phyloP scores from a whole-genome alignment of 2,797 vertebrate species.

The Epinephelus awoara region DNA sequence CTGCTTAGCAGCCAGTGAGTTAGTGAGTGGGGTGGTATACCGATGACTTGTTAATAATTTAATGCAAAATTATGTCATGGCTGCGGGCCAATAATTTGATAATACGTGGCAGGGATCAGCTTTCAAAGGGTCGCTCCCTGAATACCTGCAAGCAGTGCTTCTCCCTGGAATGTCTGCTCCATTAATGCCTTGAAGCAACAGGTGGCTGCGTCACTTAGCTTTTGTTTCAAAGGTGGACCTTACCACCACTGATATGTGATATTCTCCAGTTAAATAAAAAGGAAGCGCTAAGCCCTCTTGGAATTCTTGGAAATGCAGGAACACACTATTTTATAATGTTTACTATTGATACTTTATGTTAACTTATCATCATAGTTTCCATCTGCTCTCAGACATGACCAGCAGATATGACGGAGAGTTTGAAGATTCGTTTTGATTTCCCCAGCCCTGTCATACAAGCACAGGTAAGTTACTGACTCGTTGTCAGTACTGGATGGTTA shows the following conservation, averaged over 20 bases:
- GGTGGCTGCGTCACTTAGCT: constrained; percentile 50
- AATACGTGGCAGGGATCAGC: constrained; percentile 32
- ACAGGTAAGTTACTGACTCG: constrained; percentile 86
- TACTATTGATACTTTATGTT: no score
- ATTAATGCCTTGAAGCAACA: constrained; percentile 28
- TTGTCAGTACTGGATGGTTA: not conserved
- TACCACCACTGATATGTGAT: constrained; percentile 36
- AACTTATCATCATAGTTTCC: not conserved
- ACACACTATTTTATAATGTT: no score
- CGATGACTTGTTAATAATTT: constrained; percentile 69
- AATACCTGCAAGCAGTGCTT: constrained; percentile 47
- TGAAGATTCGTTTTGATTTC: constrained; percentile 93
- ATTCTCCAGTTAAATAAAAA: constrained; percentile 6
- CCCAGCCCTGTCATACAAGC: constrained; percentile 91
- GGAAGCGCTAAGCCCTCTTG: not conserved
- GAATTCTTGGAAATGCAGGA: no score
- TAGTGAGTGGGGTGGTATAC: constrained; percentile 12
- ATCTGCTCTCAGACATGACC: constrained; percentile 52
- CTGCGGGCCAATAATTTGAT: constrained; percentile 50
- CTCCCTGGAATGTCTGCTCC: constrained; percentile 1
- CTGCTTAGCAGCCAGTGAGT: constrained; percentile 35
- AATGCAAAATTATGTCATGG: constrained; percentile 60
- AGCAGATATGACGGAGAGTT: constrained; percentile 87
- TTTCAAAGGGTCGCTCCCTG: constrained; percentile 40
- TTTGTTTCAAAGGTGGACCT: constrained; percentile 32